Evolutionary conservation across 2,888 invertebrate genomes (phyloP).

Genomic region (Clivina fossor): DNA sequence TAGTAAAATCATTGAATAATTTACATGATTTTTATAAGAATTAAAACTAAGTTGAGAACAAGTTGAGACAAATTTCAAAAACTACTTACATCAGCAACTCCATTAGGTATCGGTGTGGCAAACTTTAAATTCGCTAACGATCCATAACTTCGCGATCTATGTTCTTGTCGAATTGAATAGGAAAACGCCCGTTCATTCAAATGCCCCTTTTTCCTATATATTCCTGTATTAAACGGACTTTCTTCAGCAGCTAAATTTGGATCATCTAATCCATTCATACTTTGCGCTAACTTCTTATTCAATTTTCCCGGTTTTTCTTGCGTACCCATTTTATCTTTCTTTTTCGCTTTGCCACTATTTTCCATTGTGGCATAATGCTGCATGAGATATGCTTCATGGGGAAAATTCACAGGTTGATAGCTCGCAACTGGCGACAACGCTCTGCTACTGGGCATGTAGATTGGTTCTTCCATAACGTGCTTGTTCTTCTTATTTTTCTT

Average conservation of each 20-base stretch:
- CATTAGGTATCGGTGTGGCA: slow-evolving; percentile 66
- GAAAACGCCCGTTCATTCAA: slow-evolving; percentile 91
- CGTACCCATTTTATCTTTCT: slow-evolving; percentile 25
- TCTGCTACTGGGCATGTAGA: slow-evolving; percentile 61
- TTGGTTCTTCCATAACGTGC: slow-evolving; percentile 55
- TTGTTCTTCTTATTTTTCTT: slow-evolving; percentile 19
- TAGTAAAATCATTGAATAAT: no score
- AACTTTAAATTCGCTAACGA: slow-evolving; percentile 89
- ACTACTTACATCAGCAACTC: slow-evolving; percentile 50
- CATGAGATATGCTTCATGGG: slow-evolving; percentile 61
- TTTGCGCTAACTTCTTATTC: slow-evolving; percentile 66
- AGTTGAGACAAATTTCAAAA: no score
- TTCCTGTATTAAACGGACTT: slow-evolving; percentile 75
- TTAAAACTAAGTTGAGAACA: no score
- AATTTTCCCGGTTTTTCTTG: slow-evolving; percentile 50
- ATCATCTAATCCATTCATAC: slow-evolving; percentile 65
- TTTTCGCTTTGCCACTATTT: slow-evolving; percentile 43
- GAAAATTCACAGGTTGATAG: slow-evolving; percentile 60
- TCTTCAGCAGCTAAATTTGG: slow-evolving; percentile 53
- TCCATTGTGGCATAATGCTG: slow-evolving; percentile 61
- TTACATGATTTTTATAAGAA: no score
- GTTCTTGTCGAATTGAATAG: slow-evolving; percentile 91
- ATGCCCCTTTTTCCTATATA: slow-evolving; percentile 88
- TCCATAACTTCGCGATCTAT: slow-evolving; percentile 89
- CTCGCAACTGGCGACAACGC: slow-evolving; percentile 61